These are phyloP conservation scores for Sebastes fasciatus DNA, from an alignment of 2,113 vertebrate species.

Conservation along the genomic window DNA sequence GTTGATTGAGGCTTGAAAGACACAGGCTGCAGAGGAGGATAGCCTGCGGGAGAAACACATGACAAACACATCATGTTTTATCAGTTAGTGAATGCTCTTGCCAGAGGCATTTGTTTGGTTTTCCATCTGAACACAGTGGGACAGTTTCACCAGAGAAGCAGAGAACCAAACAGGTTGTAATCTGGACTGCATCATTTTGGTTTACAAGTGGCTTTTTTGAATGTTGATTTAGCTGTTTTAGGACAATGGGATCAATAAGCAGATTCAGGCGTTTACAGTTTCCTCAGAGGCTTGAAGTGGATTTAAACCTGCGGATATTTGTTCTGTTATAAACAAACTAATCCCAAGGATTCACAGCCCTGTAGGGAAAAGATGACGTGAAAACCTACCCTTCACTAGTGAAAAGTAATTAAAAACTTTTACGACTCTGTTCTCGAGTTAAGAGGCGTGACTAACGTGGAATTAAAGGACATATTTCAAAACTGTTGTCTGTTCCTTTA, in stretches of 20 bases:
- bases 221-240: neutral
- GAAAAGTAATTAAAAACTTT: neutral
- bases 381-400: neutral
- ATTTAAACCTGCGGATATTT: conserved; percentile 1
- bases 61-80: conserved; percentile 53
- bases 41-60: conserved; percentile 69
- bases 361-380: neutral
- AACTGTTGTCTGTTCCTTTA: conserved; percentile 3
- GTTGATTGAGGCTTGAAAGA: conserved; percentile 65
- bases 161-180: conserved; percentile 15
- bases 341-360: neutral
- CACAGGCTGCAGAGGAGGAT: conserved; percentile 66
- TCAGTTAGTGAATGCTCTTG: conserved; percentile 1
- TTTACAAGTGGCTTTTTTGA: conserved; percentile 3
- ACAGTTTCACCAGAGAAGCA: conserved; percentile 3
- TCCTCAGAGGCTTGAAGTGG: neutral
- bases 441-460: neutral
- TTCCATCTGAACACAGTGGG: conserved; percentile 16
- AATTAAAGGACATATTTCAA: neutral
- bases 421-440: neutral
- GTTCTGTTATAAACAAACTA: neutral
- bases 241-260: neutral
- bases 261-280: conserved; percentile 1
- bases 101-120: conserved; percentile 24
- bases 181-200: conserved; percentile 3